phyloP scores from a whole-genome alignment of 2,888 invertebrate genomes.

The Beris morrisii region DNA sequence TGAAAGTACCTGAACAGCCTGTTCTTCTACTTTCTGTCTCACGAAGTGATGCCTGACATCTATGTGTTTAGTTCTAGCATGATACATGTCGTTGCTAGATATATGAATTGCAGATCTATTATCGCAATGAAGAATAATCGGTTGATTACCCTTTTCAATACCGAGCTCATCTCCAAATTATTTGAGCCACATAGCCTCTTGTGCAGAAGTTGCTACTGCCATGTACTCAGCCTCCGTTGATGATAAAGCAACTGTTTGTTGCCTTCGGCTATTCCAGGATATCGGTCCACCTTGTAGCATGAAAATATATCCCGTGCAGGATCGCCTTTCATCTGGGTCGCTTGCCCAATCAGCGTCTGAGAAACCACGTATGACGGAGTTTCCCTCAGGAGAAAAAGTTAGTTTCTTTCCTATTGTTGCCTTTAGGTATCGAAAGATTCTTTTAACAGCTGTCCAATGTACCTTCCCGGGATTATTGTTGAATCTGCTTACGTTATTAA shows the following conservation, averaged over 20 bases:
- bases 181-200: no score
- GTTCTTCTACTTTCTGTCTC: no score
- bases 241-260: background rate
- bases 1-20: no score
- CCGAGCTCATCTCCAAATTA: no score
- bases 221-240: no score
- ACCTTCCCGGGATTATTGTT: conserved; percentile 20
- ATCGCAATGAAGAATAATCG: no score
- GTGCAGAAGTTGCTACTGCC: no score
- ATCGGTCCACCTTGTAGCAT: background rate
- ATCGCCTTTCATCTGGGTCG: conserved; percentile 25
- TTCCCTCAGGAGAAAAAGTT: conserved; percentile 1
- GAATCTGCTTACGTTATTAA: conserved; percentile 39
- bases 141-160: no score
- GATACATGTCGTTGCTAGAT: no score
- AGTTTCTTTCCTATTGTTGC: conserved; percentile 29
- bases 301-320: conserved; percentile 10
- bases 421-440: conserved; percentile 27
- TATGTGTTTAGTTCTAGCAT: no score
- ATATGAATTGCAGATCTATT: no score
- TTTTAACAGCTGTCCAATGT: conserved; percentile 32
- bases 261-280: background rate
- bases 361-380: background rate
- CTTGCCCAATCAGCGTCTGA: conserved; percentile 34
- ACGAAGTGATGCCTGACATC: no score